Percentiles rank a stretch among this genome's conserved stretches.
These are phyloP conservation scores for Drosophila asahinai DNA, from an alignment of 1,140 invertebrate species.

Conservation along the genomic window DNA sequence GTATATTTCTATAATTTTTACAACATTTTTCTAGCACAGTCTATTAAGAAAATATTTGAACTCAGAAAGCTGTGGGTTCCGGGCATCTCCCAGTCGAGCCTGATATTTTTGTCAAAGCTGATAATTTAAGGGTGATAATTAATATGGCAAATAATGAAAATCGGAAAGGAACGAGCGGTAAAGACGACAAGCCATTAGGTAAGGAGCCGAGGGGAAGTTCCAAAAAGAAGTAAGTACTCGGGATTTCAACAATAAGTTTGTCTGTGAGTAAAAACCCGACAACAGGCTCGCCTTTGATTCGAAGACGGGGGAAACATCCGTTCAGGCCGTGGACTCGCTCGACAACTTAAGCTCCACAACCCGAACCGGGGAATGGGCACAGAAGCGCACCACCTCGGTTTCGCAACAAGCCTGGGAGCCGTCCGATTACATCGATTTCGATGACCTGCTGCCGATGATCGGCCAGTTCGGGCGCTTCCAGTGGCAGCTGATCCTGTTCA, in stretches of 20 bases:
- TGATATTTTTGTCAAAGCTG: not conserved
- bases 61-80: too few species aligned
- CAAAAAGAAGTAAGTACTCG: slow-evolving; percentile 1
- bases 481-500: slow-evolving; percentile 91
- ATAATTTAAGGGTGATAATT: not conserved
- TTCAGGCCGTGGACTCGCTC: not conserved
- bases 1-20: too few species aligned
- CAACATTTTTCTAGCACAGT: too few species aligned
- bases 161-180: not conserved
- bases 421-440: slow-evolving; percentile 88
- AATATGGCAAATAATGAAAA: slow-evolving; percentile 29
- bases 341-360: too few species aligned
- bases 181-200: not conserved
- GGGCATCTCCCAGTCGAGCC: too few species aligned
- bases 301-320: not conserved
- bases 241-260: too few species aligned
- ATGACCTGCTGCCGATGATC: slow-evolving; percentile 92
- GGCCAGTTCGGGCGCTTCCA: slow-evolving; percentile 96
- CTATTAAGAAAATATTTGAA: too few species aligned
- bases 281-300: not conserved
- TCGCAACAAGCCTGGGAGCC: not conserved
- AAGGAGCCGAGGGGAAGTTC: not conserved
- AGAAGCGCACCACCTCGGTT: too few species aligned
- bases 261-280: not conserved
- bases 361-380: too few species aligned